Evolutionary conservation across 2,797 vertebrate genomes (phyloP), one percentile per base, ranked within the genome.

Genomic region (Setipinna tenuifilis): DNA sequence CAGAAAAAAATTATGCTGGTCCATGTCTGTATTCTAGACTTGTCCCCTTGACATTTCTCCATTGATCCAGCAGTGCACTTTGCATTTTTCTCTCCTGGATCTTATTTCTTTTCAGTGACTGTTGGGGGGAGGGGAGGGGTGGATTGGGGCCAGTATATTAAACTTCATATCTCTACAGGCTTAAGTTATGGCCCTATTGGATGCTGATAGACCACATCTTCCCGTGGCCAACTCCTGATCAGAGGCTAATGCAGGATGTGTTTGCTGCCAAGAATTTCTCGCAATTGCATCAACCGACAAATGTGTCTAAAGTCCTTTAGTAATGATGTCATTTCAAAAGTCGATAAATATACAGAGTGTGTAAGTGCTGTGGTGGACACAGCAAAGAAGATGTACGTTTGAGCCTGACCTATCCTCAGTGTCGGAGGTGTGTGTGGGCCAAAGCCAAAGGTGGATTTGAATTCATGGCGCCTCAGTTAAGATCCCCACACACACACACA

Each of bases 251-350:
- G 71, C 31, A 21, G 31, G 71, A 78, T 44, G 31, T 78, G 35
- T 21, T 44, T 78, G 71, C 19, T 78, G 71, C 71, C 71, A 78
- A 44, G 71, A 78, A 19, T 21, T 78, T 78, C 71, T 44, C 31
- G 19, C 71, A 41, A 78, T 78, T 78, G 71, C 71, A 78, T 78
- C 71, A 17, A 31, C 17, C 7, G 31, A 78, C 35, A 78, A 44
- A 78, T 78, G 31, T 21, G 16, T 10, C 31, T 35, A 41, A 78
- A 78, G 71, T 19, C 35, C 71, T 78, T 35, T 21, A 17, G 31
- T 78, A 44, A 78, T 71, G 28, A 71, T 78, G 71, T 44, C 35
- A 44, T 78, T 78, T 44, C 17, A 78, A 78, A 78, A 78, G 14
- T 78, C 71, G 35, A 78, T 78, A 78, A 78, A 78, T 78, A 44